Evolutionary conservation across 2,888 invertebrate species (phyloP).

Genomic region (Trileptium ribeirensis): DNA sequence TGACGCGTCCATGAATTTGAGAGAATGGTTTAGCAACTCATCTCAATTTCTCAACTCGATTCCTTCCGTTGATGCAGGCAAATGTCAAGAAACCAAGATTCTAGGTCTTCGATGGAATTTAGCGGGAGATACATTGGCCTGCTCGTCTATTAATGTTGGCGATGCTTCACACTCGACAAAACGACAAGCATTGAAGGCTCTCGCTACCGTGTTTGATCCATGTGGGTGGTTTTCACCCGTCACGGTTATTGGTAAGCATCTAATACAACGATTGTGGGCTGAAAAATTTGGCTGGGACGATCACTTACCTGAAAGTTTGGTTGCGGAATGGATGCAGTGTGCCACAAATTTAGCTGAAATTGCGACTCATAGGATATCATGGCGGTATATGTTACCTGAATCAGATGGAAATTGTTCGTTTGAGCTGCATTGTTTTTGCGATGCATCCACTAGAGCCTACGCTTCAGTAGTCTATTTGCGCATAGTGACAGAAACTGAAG

Average conservation of each 20-base stretch:
- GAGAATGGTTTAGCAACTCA: conserved; percentile 22
- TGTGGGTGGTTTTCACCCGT: conserved; percentile 32
- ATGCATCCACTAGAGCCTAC: conserved; percentile 38
- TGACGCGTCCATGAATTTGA: conserved; percentile 15
- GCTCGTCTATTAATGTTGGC: not conserved
- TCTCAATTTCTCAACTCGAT: not conserved
- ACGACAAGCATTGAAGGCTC: conserved; percentile 26
- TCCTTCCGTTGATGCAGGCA: not conserved
- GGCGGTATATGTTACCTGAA: not conserved
- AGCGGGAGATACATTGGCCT: conserved; percentile 6
- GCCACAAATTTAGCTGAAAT: not conserved
- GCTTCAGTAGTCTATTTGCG: conserved; percentile 34
- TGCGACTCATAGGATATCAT: not conserved
- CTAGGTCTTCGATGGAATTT: conserved; percentile 10
- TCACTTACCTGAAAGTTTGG: conserved; percentile 19
- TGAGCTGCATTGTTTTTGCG: conserved; percentile 35
- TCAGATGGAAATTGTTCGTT: not conserved
- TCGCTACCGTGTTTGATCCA: conserved; percentile 37
- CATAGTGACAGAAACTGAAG: not conserved
- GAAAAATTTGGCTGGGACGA: conserved; percentile 39
- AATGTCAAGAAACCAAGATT: not conserved
- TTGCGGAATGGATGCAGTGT: not conserved
- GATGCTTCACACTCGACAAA: conserved; percentile 22
- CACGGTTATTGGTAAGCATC: conserved; percentile 32
- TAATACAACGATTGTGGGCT: conserved; percentile 41